These are phyloP conservation scores for Sinohyriopsis cumingii DNA, from an alignment of 2,888 invertebrate species.

Conservation along the genomic window DNA sequence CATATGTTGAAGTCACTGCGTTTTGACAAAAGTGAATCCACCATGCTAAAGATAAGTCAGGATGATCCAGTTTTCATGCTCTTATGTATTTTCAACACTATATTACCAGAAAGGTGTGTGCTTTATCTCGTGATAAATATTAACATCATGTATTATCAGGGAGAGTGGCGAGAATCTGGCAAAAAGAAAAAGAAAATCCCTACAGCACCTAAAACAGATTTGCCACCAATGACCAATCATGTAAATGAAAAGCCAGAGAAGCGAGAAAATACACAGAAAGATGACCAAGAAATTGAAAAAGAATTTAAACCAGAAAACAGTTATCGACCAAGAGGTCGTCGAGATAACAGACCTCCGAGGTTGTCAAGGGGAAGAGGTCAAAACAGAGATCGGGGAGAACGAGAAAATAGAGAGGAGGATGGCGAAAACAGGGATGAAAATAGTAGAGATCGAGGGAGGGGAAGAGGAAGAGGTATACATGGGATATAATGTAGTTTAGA, in stretches of 20 bases:
- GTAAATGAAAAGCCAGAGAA: constrained; percentile 45
- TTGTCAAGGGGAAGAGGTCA: constrained; percentile 56
- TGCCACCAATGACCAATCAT: constrained; percentile 36
- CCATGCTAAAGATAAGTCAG: too few species aligned
- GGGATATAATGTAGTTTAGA: constrained; percentile 16
- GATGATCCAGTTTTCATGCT: too few species aligned
- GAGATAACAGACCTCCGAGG: constrained; percentile 58
- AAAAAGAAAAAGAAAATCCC: constrained; percentile 61
- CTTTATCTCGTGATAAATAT: too few species aligned
- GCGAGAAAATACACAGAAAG: constrained; percentile 32
- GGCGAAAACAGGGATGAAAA: constrained; percentile 32
- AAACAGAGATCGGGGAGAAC: constrained; percentile 38
- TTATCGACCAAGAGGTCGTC: constrained; percentile 49
- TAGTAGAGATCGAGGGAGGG: constrained; percentile 31
- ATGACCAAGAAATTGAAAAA: constrained; percentile 36
- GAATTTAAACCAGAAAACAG: constrained; percentile 37
- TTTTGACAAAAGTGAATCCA: too few species aligned
- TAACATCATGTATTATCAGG: constrained; percentile 26
- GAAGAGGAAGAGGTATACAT: constrained; percentile 28
- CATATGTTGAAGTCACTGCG: too few species aligned
- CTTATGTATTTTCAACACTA: too few species aligned
- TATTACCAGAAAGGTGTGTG: too few species aligned
- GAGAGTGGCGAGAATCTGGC: constrained; percentile 61
- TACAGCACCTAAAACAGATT: constrained; percentile 28
- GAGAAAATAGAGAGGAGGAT: constrained; percentile 37